Conservation (phyloP, 2,113 vertebrate species). For the Podilymbus podiceps region DNA sequence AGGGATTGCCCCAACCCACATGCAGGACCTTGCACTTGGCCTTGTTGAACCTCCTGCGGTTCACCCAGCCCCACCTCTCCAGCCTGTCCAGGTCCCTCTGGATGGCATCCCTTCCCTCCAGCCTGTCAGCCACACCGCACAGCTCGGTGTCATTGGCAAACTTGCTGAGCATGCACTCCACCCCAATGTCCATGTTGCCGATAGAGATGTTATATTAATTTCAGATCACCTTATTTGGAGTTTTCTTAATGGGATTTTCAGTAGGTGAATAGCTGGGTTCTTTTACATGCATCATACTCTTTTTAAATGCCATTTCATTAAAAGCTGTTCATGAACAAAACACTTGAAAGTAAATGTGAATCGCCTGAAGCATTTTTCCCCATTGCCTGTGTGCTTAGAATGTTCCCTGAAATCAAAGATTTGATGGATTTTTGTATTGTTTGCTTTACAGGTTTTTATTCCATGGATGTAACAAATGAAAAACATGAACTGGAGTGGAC, state of each 20-base stretch:
- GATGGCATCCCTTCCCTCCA: too few relatives aligned
- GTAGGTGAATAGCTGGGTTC: slow-evolving; percentile 29
- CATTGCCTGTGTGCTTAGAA: neutral
- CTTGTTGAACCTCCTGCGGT: too few relatives aligned
- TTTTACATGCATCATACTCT: neutral
- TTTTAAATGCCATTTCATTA: slow-evolving; percentile 55
- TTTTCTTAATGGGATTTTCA: slow-evolving; percentile 55
- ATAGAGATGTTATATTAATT: slow-evolving; percentile 5
- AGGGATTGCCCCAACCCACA: too few relatives aligned
- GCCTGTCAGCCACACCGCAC: too few relatives aligned
- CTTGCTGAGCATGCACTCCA: too few relatives aligned
- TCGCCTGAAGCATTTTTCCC: neutral
- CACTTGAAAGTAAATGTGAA: slow-evolving; percentile 9
- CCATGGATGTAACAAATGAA: neutral
- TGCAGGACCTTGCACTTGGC: too few relatives aligned
- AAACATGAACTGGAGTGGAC: slow-evolving; percentile 3
- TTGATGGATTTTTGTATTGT: neutral
- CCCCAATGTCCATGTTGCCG: too few relatives aligned
- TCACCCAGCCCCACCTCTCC: too few relatives aligned
- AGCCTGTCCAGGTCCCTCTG: too few relatives aligned
- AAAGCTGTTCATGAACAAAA: slow-evolving; percentile 43
- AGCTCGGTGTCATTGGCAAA: too few relatives aligned
- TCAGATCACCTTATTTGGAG: slow-evolving; percentile 14
- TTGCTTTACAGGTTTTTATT: neutral
- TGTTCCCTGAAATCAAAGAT: neutral